Base-by-base conservation (phyloP, 2,113 vertebrate genomes). In the Butorides virescens region DNA sequence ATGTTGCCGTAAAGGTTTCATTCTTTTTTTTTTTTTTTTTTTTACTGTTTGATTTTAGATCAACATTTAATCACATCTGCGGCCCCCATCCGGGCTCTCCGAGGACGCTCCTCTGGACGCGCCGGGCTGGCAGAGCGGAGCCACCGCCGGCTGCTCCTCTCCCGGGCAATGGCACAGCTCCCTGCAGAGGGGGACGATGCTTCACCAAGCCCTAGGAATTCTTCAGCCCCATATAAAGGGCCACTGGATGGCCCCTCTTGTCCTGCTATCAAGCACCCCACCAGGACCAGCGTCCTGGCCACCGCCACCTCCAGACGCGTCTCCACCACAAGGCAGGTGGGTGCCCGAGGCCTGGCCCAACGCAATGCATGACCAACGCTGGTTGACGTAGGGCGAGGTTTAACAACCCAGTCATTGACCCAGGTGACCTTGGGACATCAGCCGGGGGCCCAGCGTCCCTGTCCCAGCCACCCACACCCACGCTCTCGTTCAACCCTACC, bases 21-120 rank as follows among this genome's bases (percentile, higher is more conserved):
- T 75, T 96, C n/a, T 72, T 4, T 30, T 70, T 71, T 47, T 90
- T 90, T 88, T 94, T 89, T 96, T 80, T 90, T 90, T 88, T 94
- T 89, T 96, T 80, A 93, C 82, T 77, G 86, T 74, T 76, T 72
- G 59, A 74, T 87, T 92, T 87, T 74, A 91, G 67, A 96, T 88
- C 67, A 88, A 62, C 2, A 2, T 87, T 94, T 92, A 94, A 92
- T 81, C 36, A 32, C 52, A 76, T 39, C 82, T 86, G 55, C 0
- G 0, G 50, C 21, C 65, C 61, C 65, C 39, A 39, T 14, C 67
- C 4, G 0, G 26, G 79, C 71, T 82, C 65, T 78, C 50, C 0
- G 0, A 83, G 63, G 82, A 63, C 0, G 0, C 25, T 67, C 37
- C 47, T 63, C 58, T 30, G 36, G 59, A 58, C 7, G 4, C 9